Evolutionary conservation across 2,888 invertebrate genomes (phyloP).

Genomic region (Clistopyga incitator): DNA sequence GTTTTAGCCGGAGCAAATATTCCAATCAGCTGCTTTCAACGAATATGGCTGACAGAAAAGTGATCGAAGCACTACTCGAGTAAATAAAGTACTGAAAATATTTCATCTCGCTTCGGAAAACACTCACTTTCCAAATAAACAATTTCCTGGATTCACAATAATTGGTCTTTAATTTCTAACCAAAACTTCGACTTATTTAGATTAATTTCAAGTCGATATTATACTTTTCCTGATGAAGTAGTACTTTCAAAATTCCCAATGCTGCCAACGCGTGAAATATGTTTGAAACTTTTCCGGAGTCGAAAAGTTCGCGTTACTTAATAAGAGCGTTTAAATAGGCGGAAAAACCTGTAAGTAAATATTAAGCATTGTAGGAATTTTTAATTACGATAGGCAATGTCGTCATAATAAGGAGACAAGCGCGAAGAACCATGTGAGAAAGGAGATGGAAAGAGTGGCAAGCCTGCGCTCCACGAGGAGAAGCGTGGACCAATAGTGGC

Average conservation of each 20-base stretch:
- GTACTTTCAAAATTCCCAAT: constrained; percentile 46
- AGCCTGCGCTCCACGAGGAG: constrained; percentile 35
- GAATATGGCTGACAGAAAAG: constrained; percentile 64
- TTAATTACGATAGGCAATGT: background rate
- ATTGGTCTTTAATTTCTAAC: background rate
- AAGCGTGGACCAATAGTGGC: constrained; percentile 51
- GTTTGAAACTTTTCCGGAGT: background rate
- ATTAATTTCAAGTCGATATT: background rate
- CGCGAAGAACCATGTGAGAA: background rate
- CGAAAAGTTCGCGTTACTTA: background rate
- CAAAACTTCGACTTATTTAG: background rate
- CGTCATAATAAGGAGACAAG: background rate
- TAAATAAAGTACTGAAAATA: constrained; percentile 5
- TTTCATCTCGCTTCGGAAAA: background rate
- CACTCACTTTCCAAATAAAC: background rate
- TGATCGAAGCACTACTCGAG: constrained; percentile 55
- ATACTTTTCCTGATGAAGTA: background rate
- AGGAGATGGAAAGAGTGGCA: background rate
- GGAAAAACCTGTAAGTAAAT: background rate
- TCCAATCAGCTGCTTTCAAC: constrained; percentile 66
- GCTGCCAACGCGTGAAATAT: constrained; percentile 16
- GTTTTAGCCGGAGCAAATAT: constrained; percentile 51
- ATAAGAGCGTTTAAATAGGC: background rate
- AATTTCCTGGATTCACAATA: background rate
- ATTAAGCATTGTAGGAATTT: background rate